A percentile compares a stretch with the other conserved stretches of the same genome.
Conservation (phyloP, 2,888 invertebrate genomes). For the Strigamia maritima region DNA sequence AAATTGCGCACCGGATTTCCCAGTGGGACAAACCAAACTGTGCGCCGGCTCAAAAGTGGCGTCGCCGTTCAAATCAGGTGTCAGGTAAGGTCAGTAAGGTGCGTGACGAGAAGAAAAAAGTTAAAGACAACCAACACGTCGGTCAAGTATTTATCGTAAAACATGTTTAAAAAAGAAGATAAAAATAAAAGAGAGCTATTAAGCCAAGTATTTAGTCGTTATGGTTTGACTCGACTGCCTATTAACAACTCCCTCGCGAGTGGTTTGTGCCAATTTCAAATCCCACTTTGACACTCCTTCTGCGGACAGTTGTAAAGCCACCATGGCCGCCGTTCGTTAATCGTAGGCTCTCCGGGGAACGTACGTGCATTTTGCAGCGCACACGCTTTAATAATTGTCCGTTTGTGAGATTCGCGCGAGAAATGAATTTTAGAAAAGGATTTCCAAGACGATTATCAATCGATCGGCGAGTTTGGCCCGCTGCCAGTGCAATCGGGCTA, state of each 20-base stretch:
- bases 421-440: background rate
- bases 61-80: background rate
- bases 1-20: slow-evolving; percentile 9
- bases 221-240: slow-evolving; percentile 8
- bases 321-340: background rate
- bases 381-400: no score
- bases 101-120: no score
- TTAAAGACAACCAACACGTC: background rate
- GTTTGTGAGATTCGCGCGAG: background rate
- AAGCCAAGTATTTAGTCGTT: background rate
- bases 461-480: background rate
- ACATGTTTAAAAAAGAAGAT: no score
- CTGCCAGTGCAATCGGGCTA: background rate
- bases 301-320: no score
- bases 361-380: no score
- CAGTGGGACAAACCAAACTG: background rate
- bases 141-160: background rate
- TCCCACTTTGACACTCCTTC: background rate
- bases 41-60: no score
- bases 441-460: background rate
- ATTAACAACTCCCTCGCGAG: background rate
- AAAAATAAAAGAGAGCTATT: background rate
- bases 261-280: background rate
- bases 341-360: no score
- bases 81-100: no score